Conservation (phyloP, 2,888 invertebrate species). For the Heliconius sara region DNA sequence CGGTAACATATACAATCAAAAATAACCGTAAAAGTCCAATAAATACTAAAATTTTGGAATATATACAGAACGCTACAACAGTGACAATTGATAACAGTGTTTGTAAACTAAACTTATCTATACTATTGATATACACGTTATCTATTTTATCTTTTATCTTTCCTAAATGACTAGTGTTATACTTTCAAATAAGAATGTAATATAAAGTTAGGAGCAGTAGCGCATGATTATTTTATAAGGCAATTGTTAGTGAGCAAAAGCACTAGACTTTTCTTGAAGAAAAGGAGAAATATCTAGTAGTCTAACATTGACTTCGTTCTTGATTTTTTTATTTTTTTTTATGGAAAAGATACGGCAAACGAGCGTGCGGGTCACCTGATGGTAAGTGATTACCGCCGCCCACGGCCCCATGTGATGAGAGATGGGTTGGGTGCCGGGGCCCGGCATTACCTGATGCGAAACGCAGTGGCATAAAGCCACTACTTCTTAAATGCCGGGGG, state of each 20-base stretch:
- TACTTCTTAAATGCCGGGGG: no score
- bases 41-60: neutral
- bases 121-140: neutral
- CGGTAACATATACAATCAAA: no score
- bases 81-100: constrained; percentile 7
- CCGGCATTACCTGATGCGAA: no score
- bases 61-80: neutral
- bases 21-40: neutral
- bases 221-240: neutral
- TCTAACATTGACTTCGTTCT: no score
- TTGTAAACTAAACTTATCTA: constrained; percentile 15
- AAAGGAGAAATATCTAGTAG: no score
- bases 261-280: neutral
- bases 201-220: neutral
- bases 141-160: neutral
- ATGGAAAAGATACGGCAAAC: no score
- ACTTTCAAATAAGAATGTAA: neutral
- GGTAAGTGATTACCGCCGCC: no score
- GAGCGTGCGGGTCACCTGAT: no score
- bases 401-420: no score
- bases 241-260: neutral
- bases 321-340: no score
- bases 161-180: neutral
- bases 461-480: no score
- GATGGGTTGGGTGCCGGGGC: no score